Evolutionary conservation across 2,797 vertebrate species (phyloP).

Genomic region (Acipenser oxyrinchus): DNA sequence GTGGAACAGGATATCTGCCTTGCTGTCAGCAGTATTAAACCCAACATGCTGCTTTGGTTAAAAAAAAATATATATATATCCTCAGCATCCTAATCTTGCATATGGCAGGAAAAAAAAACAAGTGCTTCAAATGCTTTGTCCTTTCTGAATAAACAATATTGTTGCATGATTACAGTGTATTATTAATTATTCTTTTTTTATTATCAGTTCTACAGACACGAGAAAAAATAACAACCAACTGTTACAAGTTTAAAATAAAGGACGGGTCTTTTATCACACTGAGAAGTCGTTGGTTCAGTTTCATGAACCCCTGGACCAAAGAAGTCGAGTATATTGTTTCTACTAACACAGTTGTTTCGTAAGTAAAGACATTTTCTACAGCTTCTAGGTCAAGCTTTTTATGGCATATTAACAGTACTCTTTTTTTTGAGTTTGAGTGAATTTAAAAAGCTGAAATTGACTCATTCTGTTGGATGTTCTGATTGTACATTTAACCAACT

Average conservation of each 20-base stretch:
- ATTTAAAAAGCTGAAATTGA: no score
- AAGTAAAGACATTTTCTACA: constrained; percentile 47
- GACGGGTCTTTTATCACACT: constrained; percentile 95
- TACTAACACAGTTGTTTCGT: constrained; percentile 95
- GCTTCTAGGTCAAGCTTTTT: no score
- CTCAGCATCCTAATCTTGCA: neutral
- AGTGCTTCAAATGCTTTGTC: neutral
- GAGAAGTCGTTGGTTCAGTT: constrained; percentile 97
- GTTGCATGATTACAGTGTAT: neutral
- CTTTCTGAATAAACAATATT: neutral
- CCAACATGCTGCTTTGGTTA: no score
- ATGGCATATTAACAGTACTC: no score
- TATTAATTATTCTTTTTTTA: constrained; percentile 11
- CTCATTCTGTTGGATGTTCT: no score
- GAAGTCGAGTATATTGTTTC: constrained; percentile 98
- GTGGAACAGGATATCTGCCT: no score
- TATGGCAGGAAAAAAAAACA: neutral
- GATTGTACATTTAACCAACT: no score
- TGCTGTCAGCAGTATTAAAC: no score
- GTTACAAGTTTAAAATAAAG: constrained; percentile 98
- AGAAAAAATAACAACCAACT: constrained; percentile 94
- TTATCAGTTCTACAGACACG: constrained; percentile 87
- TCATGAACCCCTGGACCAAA: constrained; percentile 99
- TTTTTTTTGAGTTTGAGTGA: no score
- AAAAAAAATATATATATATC: no score